Conservation (phyloP, 2,797 vertebrate species). For the Hyperoplus lanceolatus region DNA sequence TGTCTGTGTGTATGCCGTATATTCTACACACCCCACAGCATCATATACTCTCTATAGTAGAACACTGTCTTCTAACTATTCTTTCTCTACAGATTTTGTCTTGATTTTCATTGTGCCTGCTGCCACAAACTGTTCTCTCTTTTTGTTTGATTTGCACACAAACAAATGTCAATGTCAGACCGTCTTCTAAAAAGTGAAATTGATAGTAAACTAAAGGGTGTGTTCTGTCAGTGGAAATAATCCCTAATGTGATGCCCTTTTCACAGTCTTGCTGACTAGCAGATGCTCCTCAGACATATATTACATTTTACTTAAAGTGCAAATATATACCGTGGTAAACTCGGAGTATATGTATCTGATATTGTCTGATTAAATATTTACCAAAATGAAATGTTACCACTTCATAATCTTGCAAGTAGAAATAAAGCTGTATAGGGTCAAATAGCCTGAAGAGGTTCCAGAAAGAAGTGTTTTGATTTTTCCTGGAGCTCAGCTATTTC, state of each 20-base stretch:
- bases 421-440: not conserved
- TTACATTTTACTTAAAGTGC: not conserved
- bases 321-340: not conserved
- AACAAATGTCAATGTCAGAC: not conserved
- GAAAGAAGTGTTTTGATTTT: slow-evolving; percentile 7
- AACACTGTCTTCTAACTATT: not conserved
- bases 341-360: not conserved
- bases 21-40: not conserved
- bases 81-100: not conserved
- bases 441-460: not conserved
- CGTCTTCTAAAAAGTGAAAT: not conserved
- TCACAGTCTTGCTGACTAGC: no score
- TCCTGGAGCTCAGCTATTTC: slow-evolving; percentile 22
- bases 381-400: not conserved
- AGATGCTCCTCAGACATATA: not conserved
- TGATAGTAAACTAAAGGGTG: not conserved
- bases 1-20: not conserved
- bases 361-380: not conserved
- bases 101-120: not conserved
- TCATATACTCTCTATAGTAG: not conserved
- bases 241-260: not conserved
- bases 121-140: not conserved
- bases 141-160: not conserved
- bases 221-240: not conserved
- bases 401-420: not conserved